These are phyloP conservation scores for Podarcis cretensis DNA, from an alignment of 2,113 vertebrate species.

Conservation along the genomic window DNA sequence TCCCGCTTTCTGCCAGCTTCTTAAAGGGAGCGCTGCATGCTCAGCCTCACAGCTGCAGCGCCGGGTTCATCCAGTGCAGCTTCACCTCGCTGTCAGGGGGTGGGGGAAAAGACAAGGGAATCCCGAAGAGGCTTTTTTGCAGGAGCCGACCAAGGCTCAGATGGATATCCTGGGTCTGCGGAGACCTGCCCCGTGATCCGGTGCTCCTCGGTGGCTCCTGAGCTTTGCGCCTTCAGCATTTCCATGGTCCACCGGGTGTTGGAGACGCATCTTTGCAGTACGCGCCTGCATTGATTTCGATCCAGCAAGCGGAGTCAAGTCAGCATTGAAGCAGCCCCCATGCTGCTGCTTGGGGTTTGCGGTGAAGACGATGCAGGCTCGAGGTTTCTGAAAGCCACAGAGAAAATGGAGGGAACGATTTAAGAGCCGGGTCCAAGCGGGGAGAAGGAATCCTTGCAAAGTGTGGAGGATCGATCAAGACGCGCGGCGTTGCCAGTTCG, in stretches of 20 bases:
- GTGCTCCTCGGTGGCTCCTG: background rate
- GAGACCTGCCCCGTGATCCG: slow-evolving; percentile 23
- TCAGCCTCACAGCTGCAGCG: slow-evolving; percentile 31
- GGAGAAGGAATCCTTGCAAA: background rate
- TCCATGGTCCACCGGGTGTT: slow-evolving; percentile 54
- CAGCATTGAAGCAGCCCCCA: slow-evolving; percentile 45
- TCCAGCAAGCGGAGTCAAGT: slow-evolving; percentile 33
- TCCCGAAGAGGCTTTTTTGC: slow-evolving; percentile 40
- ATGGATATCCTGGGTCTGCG: slow-evolving; percentile 16
- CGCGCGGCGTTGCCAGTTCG: background rate
- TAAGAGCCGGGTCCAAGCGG: background rate
- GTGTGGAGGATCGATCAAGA: background rate
- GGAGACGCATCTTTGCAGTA: slow-evolving; percentile 59
- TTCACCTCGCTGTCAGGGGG: background rate
- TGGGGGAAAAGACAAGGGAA: background rate
- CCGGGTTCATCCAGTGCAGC: background rate
- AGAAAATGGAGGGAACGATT: slow-evolving; percentile 41
- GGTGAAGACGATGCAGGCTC: slow-evolving; percentile 43
- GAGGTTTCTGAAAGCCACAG: slow-evolving; percentile 34
- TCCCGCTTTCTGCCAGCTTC: slow-evolving; percentile 34
- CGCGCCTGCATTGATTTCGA: slow-evolving; percentile 65
- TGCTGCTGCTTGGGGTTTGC: slow-evolving; percentile 19
- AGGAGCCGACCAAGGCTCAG: background rate
- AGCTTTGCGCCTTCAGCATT: slow-evolving; percentile 52
- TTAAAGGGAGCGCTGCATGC: slow-evolving; percentile 48